Conservation (phyloP, 2,797 vertebrate species). For the Rhabdophis nuchalis region DNA sequence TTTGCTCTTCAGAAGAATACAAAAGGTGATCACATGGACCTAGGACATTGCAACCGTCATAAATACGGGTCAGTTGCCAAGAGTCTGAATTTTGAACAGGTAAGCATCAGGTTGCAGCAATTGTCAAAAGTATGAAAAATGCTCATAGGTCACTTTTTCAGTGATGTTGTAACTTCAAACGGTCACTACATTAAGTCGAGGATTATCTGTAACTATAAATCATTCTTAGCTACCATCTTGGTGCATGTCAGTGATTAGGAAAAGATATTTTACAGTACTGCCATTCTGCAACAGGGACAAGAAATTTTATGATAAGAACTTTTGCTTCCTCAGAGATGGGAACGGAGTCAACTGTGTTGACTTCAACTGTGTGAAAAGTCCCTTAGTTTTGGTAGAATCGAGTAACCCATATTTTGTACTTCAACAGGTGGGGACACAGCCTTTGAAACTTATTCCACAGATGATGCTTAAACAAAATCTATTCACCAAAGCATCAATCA, state of each 20-base stretch:
- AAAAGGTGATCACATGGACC: not conserved
- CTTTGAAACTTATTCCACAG: not conserved
- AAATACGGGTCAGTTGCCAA: not conserved
- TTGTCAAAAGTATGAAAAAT: not conserved
- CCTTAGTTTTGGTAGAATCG: not conserved
- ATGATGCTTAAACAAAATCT: not conserved
- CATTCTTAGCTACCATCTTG: not conserved
- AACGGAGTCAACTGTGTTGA: not conserved
- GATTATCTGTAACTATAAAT: not conserved
- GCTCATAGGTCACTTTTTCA: not conserved
- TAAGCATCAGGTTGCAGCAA: not conserved
- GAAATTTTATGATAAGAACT: not conserved
- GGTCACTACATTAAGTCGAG: not conserved
- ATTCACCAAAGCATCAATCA: not conserved
- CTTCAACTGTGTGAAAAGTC: not conserved
- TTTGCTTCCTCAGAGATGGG: not conserved
- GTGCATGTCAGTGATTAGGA: not conserved
- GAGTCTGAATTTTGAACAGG: not conserved
- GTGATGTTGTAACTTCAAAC: not conserved
- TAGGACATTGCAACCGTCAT: not conserved
- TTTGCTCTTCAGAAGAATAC: not conserved
- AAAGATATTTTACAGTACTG: not conserved
- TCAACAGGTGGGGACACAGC: not conserved
- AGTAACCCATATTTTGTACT: not conserved
- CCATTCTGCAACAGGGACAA: not conserved